Conservation (phyloP, 2,113 vertebrate genomes). For the Macheiramphus alcinus region DNA sequence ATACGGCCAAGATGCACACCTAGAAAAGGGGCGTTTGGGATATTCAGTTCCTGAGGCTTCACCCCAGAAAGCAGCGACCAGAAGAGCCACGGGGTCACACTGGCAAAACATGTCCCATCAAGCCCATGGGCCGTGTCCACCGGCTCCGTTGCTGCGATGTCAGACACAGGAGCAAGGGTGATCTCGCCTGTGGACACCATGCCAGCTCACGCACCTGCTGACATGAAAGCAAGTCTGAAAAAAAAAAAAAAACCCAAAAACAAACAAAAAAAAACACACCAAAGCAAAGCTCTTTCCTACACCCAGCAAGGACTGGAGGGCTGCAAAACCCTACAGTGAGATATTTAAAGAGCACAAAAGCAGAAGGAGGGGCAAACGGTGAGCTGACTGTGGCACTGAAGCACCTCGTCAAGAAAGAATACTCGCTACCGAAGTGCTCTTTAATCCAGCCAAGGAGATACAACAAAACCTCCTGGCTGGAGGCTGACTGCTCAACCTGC, state of each 20-base stretch:
- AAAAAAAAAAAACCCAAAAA: neutral
- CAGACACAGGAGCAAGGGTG: neutral
- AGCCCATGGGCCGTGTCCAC: neutral
- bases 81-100: neutral
- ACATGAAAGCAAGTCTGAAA: neutral
- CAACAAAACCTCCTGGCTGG: neutral
- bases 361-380: neutral
- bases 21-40: neutral
- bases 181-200: rapidly evolving
- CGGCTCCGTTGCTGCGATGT: rapidly evolving
- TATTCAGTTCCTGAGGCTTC: rapidly evolving
- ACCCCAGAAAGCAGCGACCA: neutral
- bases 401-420: neutral
- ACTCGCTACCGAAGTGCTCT: neutral
- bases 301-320: neutral
- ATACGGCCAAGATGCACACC: rapidly evolving
- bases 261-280: too few species aligned
- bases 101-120: neutral
- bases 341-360: neutral
- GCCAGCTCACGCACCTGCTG: neutral
- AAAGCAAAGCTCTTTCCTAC: neutral
- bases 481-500: neutral
- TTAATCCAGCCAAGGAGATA: neutral
- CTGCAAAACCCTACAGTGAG: neutral
- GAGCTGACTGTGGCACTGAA: neutral